Conservation (phyloP, 2,113 vertebrate genomes). For the Notothenia rossii region DNA sequence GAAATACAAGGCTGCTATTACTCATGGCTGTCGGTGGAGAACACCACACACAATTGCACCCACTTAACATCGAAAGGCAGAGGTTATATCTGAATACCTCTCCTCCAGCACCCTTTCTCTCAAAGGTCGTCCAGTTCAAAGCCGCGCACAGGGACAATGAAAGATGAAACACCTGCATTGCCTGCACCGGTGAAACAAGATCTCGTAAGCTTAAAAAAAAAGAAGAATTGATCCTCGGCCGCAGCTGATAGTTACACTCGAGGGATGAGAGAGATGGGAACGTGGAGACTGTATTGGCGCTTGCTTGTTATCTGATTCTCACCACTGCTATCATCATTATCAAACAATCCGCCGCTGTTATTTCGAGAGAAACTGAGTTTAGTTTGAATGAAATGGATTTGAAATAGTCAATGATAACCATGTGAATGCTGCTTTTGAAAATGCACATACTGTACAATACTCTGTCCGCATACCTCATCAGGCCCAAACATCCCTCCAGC, state of each 20-base stretch:
- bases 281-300: conserved; percentile 33
- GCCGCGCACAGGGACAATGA: conserved; percentile 11
- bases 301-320: conserved; percentile 59
- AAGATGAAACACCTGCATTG: conserved; percentile 33
- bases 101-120: background rate
- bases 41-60: background rate
- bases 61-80: conserved; percentile 1
- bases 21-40: background rate
- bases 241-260: conserved; percentile 31
- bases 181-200: conserved; percentile 49
- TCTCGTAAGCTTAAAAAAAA: conserved; percentile 35
- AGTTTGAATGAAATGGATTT: conserved; percentile 16
- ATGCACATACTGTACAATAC: background rate
- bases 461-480: conserved; percentile 7
- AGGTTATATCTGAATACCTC: conserved; percentile 5
- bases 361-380: conserved; percentile 36
- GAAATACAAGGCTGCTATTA: conserved; percentile 6
- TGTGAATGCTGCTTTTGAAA: background rate
- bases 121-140: conserved; percentile 19
- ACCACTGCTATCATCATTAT: conserved; percentile 25
- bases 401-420: conserved; percentile 25
- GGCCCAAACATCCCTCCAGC: conserved; percentile 11
- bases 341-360: conserved; percentile 34
- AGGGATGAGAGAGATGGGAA: conserved; percentile 57
- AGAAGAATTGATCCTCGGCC: conserved; percentile 2